A percentile compares a stretch with the other conserved stretches of the same genome.
These are phyloP conservation scores for Apamea sordens DNA, from an alignment of 2,888 invertebrate species.

Conservation along the genomic window DNA sequence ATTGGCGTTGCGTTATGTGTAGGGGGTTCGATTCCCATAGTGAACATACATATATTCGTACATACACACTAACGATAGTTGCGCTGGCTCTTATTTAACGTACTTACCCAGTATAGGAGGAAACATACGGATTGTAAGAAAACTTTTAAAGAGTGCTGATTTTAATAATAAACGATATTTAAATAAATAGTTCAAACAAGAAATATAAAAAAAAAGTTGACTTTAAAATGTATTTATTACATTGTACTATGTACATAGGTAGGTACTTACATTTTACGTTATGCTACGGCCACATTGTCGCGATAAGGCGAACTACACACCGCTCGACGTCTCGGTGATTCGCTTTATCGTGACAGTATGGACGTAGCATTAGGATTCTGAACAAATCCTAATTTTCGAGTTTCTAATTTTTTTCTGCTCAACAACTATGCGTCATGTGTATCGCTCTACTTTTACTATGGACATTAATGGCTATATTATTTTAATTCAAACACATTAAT, in stretches of 20 bases:
- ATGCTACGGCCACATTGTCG: no score
- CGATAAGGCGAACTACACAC: no score
- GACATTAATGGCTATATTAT: slow-evolving; percentile 25
- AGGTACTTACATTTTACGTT: no score
- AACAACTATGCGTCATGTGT: neutral
- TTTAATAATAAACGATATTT: neutral
- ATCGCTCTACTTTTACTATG: slow-evolving; percentile 20
- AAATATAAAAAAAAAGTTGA: neutral
- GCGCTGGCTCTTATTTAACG: neutral
- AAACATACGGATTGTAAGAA: no score
- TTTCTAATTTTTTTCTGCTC: neutral
- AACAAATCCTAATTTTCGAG: neutral
- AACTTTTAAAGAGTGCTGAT: neutral
- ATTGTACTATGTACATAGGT: neutral
- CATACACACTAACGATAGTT: neutral
- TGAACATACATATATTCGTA: neutral
- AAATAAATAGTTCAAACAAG: neutral
- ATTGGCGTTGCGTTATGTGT: neutral
- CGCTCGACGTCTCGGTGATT: neutral
- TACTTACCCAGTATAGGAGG: neutral
- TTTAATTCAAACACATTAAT: slow-evolving; percentile 28
- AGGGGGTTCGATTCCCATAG: neutral
- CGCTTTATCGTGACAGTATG: neutral
- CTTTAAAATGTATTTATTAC: neutral
- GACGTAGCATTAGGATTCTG: neutral